Percentiles rank a stretch among this genome's conserved stretches.
Evolutionary conservation across 2,888 invertebrate species (phyloP).

Genomic region (Scelioninae gen. 2): DNA sequence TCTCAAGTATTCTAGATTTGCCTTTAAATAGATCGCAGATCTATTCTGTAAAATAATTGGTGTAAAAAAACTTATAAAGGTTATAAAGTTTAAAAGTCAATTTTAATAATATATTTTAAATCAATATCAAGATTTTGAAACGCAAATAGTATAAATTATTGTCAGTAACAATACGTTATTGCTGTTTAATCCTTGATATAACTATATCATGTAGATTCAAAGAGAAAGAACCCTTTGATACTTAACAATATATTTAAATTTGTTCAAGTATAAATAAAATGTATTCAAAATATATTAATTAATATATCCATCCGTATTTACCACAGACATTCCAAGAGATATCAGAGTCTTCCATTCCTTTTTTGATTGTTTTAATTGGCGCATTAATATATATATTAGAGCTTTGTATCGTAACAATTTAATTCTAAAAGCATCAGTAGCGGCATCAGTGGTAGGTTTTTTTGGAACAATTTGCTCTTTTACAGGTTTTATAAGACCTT

Average conservation of each 20-base stretch:
- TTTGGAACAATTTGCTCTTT: constrained; percentile 75
- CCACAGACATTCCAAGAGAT: constrained; percentile 74
- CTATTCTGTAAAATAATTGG: constrained; percentile 76
- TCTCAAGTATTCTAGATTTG: constrained; percentile 80
- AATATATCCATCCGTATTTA: constrained; percentile 63
- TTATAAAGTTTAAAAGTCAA: too few species aligned
- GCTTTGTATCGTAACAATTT: constrained; percentile 79
- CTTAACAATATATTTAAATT: too few species aligned
- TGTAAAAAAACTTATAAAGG: too few species aligned
- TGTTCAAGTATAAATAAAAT: too few species aligned
- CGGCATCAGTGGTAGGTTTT: constrained; percentile 75
- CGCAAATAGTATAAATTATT: too few species aligned
- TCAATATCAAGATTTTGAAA: constrained; percentile 7
- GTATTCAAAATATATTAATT: not conserved
- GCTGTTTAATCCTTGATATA: too few species aligned
- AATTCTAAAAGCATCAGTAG: constrained; percentile 76
- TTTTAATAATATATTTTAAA: not conserved
- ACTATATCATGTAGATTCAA: too few species aligned
- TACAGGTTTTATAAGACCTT: constrained; percentile 67
- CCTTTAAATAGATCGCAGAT: constrained; percentile 79
- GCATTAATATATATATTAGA: constrained; percentile 79
- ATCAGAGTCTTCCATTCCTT: constrained; percentile 76
- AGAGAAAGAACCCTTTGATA: too few species aligned
- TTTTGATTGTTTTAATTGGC: constrained; percentile 75
- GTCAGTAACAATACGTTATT: too few species aligned